These are phyloP conservation scores for Limenitis camilla DNA, from an alignment of 2,888 invertebrate genomes.

Conservation along the genomic window DNA sequence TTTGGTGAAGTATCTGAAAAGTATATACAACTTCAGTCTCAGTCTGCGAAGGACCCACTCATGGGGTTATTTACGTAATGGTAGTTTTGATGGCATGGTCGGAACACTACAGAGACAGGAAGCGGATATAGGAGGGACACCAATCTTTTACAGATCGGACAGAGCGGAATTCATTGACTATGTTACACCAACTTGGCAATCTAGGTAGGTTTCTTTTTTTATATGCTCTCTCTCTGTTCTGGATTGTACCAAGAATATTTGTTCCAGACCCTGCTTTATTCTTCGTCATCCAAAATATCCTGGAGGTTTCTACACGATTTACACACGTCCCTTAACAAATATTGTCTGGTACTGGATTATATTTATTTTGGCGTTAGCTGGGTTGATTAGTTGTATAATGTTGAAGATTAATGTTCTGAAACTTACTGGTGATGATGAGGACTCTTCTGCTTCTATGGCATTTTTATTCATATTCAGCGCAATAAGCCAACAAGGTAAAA, in stretches of 20 bases:
- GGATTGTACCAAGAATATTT: not conserved
- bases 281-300: constrained; percentile 79
- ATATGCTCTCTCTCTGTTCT: not conserved
- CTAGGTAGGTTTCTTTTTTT: constrained; percentile 58
- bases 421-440: constrained; percentile 33
- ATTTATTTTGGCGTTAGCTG: constrained; percentile 41
- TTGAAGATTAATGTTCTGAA: constrained; percentile 33
- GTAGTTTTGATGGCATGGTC: constrained; percentile 79
- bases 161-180: constrained; percentile 74
- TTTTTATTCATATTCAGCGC: constrained; percentile 60
- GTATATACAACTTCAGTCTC: constrained; percentile 78
- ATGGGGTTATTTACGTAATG: constrained; percentile 78
- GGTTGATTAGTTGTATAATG: constrained; percentile 36
- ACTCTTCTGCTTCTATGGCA: constrained; percentile 60
- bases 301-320: constrained; percentile 75
- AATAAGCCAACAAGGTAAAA: constrained; percentile 64
- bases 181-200: constrained; percentile 76
- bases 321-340: constrained; percentile 75
- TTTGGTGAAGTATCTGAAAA: constrained; percentile 70
- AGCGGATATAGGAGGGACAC: constrained; percentile 80
- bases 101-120: constrained; percentile 71
- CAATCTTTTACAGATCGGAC: constrained; percentile 78
- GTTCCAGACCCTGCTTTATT: constrained; percentile 75
- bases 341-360: constrained; percentile 74
- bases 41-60: constrained; percentile 65